A percentile compares a stretch with the other conserved stretches of the same genome.
These are phyloP conservation scores for Pseudopodoces humilis DNA, from an alignment of 2,113 vertebrate species.

Conservation along the genomic window DNA sequence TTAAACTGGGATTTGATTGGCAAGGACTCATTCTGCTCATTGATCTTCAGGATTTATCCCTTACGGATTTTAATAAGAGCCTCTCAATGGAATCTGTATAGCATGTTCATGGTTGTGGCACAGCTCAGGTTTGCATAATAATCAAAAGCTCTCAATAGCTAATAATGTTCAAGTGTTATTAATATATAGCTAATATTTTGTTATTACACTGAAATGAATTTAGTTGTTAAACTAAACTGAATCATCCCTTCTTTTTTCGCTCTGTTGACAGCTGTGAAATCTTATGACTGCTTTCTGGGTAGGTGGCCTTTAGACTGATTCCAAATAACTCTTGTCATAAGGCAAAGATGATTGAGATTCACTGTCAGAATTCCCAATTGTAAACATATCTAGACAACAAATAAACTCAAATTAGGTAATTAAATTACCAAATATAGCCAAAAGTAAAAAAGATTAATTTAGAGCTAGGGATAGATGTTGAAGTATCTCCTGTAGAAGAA, in stretches of 20 bases:
- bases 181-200: background rate
- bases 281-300: background rate
- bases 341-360: background rate
- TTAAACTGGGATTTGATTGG: background rate
- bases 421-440: background rate
- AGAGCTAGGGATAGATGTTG: background rate
- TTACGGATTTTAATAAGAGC: background rate
- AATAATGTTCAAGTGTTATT: background rate
- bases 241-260: background rate
- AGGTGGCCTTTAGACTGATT: background rate
- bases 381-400: background rate
- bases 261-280: background rate
- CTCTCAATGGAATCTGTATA: background rate
- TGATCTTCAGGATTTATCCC: background rate
- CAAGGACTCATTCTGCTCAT: background rate
- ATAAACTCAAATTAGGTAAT: background rate
- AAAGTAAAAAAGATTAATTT: background rate
- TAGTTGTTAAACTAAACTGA: background rate
- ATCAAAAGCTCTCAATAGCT: background rate
- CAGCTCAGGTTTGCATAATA: background rate
- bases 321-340: background rate
- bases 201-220: background rate
- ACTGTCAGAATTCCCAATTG: background rate
- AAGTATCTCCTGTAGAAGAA: background rate
- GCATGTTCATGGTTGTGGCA: background rate